A percentile compares a stretch with the other conserved stretches of the same genome.
Conservation (phyloP, 1,140 invertebrate genomes). For the Fopius arisanus region DNA sequence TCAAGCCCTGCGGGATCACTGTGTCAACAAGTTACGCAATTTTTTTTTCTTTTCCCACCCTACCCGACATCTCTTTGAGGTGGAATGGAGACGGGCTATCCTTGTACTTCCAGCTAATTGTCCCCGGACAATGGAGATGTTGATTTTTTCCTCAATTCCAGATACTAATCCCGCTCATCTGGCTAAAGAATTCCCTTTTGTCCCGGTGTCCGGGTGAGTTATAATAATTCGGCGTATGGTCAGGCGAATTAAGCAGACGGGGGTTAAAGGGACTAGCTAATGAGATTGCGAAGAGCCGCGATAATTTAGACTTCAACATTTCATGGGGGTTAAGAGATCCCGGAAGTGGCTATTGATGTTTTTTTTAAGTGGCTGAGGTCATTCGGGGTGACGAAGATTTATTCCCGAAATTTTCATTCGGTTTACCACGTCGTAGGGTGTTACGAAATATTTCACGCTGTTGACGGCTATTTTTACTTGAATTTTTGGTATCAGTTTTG, state of each 20-base stretch:
- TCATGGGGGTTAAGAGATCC: neutral
- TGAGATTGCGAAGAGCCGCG: neutral
- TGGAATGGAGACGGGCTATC: neutral
- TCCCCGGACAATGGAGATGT: neutral
- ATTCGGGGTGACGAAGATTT: no score
- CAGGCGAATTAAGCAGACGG: neutral
- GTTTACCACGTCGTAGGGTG: no score
- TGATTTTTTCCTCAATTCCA: neutral
- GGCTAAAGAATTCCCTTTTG: neutral
- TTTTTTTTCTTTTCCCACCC: constrained; percentile 36
- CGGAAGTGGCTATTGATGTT: no score
- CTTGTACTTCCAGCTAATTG: neutral
- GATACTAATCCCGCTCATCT: neutral
- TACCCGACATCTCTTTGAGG: neutral
- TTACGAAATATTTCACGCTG: no score
- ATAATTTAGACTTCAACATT: neutral
- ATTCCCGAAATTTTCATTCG: no score
- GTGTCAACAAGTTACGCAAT: constrained; percentile 64
- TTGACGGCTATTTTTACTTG: no score
- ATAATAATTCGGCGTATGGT: neutral
- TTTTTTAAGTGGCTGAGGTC: no score
- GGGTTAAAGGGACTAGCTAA: neutral
- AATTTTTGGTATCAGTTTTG: no score
- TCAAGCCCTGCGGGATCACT: constrained; percentile 55
- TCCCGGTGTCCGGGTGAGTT: neutral